Evolutionary conservation across 2,113 vertebrate genomes (phyloP).

Genomic region (Vidua chalybeata): DNA sequence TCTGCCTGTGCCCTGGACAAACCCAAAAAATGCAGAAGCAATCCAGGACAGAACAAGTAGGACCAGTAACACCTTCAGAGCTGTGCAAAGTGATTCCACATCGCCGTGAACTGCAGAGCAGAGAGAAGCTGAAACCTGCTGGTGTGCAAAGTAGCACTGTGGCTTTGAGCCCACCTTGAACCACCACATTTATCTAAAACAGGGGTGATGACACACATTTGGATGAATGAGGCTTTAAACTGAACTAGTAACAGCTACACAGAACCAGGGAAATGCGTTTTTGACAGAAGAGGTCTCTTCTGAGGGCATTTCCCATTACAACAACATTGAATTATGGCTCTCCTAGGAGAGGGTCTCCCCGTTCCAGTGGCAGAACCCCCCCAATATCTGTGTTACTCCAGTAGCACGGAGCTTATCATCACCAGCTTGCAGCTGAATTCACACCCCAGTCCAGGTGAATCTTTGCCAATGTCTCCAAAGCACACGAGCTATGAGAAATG

Average conservation of each 20-base stretch:
- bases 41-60: neutral
- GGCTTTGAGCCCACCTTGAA: slow-evolving; percentile 12
- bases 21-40: neutral
- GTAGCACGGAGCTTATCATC: neutral
- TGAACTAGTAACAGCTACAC: neutral
- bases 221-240: neutral
- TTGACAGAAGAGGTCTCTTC: neutral
- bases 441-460: neutral
- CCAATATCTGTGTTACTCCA: neutral
- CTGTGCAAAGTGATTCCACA: neutral
- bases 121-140: neutral
- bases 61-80: neutral
- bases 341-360: neutral
- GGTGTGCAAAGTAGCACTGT: neutral
- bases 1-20: neutral
- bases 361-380: neutral
- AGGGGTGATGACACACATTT: slow-evolving; percentile 22
- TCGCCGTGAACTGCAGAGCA: rapidly evolving
- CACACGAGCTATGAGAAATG: neutral
- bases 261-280: neutral
- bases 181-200: neutral
- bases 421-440: neutral
- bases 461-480: neutral
- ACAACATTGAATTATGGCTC: neutral
- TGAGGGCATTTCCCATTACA: neutral